A percentile compares a stretch with the other conserved stretches of the same genome.
phyloP scores from a whole-genome alignment of 64 coral and sea anemone species.

The Montipora capricornis region DNA sequence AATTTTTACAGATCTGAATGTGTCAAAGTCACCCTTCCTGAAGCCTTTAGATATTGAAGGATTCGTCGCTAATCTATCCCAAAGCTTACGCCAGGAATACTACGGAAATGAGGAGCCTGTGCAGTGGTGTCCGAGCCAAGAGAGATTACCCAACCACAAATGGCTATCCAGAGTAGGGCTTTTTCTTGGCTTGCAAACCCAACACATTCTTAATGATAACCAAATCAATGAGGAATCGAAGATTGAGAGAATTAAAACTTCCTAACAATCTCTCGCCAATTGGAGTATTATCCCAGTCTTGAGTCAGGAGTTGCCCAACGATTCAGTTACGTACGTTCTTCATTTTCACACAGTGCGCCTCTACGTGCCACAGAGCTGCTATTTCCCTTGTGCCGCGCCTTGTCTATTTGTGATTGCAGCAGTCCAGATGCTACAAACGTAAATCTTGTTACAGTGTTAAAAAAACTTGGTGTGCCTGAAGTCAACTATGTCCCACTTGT shows the following conservation, averaged over 20 bases:
- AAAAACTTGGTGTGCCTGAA: conserved; percentile 21
- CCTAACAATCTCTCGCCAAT: neutral
- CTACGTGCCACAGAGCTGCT: neutral
- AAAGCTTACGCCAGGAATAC: neutral
- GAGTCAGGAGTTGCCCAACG: neutral
- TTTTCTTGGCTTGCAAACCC: conserved; percentile 5
- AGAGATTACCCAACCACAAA: neutral
- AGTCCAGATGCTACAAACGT: neutral
- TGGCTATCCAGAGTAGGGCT: conserved; percentile 38
- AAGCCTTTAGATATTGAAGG: conserved; percentile 8
- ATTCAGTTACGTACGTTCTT: neutral
- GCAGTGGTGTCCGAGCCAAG: conserved; percentile 11
- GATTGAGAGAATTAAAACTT: neutral
- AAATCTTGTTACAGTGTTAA: neutral
- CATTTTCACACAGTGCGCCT: no score
- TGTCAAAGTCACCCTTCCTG: neutral
- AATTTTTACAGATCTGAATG: neutral
- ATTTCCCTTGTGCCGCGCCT: neutral
- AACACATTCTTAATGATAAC: neutral
- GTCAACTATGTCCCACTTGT: neutral
- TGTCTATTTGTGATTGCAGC: neutral
- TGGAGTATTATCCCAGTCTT: conserved; percentile 57
- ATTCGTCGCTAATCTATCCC: conserved; percentile 27
- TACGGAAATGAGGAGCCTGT: neutral
- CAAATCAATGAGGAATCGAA: neutral